These are phyloP conservation scores for Psittacula echo DNA, from an alignment of 2,797 vertebrate genomes.

Conservation along the genomic window DNA sequence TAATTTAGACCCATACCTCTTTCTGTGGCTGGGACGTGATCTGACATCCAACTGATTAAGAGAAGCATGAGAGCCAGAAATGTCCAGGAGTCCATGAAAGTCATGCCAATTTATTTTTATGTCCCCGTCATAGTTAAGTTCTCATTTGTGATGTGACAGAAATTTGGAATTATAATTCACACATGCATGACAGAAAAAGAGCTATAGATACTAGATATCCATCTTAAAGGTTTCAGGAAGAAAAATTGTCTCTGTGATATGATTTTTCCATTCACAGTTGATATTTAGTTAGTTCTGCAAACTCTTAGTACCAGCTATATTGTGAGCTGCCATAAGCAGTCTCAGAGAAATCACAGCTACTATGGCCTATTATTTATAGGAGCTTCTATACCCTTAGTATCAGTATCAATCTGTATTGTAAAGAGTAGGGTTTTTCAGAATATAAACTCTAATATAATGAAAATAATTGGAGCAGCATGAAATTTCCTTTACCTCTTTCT, in stretches of 20 bases:
- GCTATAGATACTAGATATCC: neutral
- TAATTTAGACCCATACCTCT: neutral
- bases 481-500: neutral
- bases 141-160: neutral
- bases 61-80: neutral
- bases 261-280: neutral
- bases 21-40: neutral
- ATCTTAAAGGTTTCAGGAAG: neutral
- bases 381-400: neutral
- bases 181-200: neutral
- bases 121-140: neutral
- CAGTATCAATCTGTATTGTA: neutral
- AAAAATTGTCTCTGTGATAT: neutral
- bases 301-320: neutral
- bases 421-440: neutral
- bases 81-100: neutral
- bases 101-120: neutral
- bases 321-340: neutral
- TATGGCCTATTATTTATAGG: neutral
- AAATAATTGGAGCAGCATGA: neutral
- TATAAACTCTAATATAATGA: neutral
- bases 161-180: neutral
- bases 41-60: neutral
- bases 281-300: neutral
- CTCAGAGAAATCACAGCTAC: neutral